A percentile compares a stretch with the other conserved stretches of the same genome.
These are phyloP conservation scores for Callospermophilus lateralis DNA, from an alignment of 2,113 vertebrate genomes.

Conservation along the genomic window DNA sequence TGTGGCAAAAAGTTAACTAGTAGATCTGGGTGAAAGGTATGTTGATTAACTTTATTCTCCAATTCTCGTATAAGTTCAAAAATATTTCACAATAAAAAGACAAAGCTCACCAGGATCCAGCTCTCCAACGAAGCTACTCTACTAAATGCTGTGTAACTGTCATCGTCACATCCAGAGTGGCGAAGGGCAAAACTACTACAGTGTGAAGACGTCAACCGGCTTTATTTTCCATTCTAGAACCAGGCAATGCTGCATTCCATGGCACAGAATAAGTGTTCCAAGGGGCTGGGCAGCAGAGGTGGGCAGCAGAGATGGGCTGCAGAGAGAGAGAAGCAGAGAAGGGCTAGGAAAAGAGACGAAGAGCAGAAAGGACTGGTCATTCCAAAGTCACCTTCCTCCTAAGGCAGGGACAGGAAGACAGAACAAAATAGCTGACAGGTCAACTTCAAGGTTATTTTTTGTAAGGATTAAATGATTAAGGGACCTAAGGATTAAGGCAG, in stretches of 20 bases:
- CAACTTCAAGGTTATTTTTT: not conserved
- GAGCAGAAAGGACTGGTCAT: not conserved
- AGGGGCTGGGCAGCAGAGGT: not conserved
- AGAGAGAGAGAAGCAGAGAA: not conserved
- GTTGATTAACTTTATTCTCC: not conserved
- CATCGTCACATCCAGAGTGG: not conserved
- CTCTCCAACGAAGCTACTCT: not conserved
- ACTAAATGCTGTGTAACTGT: not conserved
- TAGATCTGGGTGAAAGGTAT: slow-evolving; percentile 5
- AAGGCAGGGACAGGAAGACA: not conserved
- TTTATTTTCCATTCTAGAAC: not conserved
- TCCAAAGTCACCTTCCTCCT: not conserved
- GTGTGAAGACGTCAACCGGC: not conserved
- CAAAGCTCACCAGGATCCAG: not conserved
- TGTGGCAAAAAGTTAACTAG: not conserved
- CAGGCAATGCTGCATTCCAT: not conserved
- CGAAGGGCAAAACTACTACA: not conserved
- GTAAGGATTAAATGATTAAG: not conserved
- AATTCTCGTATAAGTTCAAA: not conserved
- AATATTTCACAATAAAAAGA: not conserved
- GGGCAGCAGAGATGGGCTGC: not conserved
- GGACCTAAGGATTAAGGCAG: not conserved
- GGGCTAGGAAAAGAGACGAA: too few species aligned
- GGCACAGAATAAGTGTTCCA: not conserved
- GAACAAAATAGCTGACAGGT: not conserved